Conservation (phyloP, 2,888 invertebrate species). For the Nomada hirtipes region DNA sequence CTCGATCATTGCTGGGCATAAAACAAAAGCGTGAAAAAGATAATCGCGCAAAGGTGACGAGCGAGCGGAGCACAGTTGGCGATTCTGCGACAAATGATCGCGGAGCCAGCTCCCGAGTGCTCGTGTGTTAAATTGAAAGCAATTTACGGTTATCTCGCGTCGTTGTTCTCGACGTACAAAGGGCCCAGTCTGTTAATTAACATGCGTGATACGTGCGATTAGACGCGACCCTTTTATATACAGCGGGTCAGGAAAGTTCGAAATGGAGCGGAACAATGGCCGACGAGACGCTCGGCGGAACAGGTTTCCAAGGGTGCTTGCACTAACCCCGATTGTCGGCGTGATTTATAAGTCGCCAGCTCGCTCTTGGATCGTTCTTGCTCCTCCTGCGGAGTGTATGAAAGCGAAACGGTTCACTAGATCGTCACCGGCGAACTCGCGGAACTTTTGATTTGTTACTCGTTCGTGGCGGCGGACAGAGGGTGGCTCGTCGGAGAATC, state of each 20-base stretch:
- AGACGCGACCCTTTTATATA: constrained; percentile 60
- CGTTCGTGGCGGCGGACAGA: neutral
- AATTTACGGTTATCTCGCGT: constrained; percentile 55
- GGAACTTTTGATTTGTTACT: constrained; percentile 40
- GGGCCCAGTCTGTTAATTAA: constrained; percentile 56
- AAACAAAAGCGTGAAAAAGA: neutral
- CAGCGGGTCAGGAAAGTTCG: constrained; percentile 67
- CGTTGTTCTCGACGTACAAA: constrained; percentile 44
- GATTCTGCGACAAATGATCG: constrained; percentile 40
- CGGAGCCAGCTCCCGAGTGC: neutral
- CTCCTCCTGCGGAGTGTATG: constrained; percentile 13
- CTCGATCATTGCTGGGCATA: neutral
- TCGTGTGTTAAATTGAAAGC: constrained; percentile 54
- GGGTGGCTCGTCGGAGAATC: neutral
- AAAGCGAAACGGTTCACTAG: constrained; percentile 49
- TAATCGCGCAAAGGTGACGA: neutral
- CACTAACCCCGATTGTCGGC: constrained; percentile 72
- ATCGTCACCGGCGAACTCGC: constrained; percentile 16
- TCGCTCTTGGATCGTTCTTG: constrained; percentile 29
- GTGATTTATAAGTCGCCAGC: constrained; percentile 73
- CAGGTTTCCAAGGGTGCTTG: constrained; percentile 73
- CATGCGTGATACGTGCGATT: constrained; percentile 65
- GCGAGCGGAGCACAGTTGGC: constrained; percentile 20
- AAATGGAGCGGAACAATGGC: constrained; percentile 67
- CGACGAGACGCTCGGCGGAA: constrained; percentile 66